phyloP scores from a whole-genome alignment of 2,113 vertebrate species.

The Podocnemis expansa region DNA sequence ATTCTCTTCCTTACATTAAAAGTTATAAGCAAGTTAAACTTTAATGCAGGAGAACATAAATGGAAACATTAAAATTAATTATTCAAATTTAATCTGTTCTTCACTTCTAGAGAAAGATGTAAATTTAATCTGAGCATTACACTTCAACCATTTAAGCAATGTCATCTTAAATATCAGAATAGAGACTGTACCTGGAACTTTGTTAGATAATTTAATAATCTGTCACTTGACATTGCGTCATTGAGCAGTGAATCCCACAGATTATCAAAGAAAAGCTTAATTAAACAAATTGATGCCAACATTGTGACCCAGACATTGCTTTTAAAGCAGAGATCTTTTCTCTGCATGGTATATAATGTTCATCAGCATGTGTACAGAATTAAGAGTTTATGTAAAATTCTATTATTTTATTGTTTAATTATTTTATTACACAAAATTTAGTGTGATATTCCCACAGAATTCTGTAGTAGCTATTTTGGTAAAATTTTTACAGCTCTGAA shows the following conservation, averaged over 20 bases:
- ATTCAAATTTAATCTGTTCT: constrained; percentile 78
- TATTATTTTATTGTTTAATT: not conserved
- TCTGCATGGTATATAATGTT: not conserved
- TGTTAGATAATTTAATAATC: constrained; percentile 44
- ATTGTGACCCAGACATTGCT: not conserved
- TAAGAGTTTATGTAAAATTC: not conserved
- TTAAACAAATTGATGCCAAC: constrained; percentile 3
- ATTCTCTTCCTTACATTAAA: constrained; percentile 62
- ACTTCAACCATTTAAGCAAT: constrained; percentile 52
- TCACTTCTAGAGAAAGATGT: constrained; percentile 56
- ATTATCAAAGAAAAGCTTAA: constrained; percentile 22
- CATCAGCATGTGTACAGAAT: not conserved
- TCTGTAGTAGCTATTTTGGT: not conserved
- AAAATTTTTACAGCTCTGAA: constrained; percentile 28
- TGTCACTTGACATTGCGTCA: constrained; percentile 9
- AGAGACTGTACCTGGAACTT: not conserved
- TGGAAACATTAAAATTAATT: constrained; percentile 82
- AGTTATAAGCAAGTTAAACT: constrained; percentile 74
- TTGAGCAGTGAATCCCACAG: not conserved
- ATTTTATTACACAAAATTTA: not conserved
- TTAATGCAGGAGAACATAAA: constrained; percentile 72
- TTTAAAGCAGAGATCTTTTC: constrained; percentile 24
- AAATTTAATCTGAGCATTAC: constrained; percentile 52
- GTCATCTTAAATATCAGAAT: constrained; percentile 60
- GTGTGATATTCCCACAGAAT: not conserved